Evolutionary conservation across 2,888 invertebrate genomes (phyloP).

Genomic region (Odontocerum albicorne): DNA sequence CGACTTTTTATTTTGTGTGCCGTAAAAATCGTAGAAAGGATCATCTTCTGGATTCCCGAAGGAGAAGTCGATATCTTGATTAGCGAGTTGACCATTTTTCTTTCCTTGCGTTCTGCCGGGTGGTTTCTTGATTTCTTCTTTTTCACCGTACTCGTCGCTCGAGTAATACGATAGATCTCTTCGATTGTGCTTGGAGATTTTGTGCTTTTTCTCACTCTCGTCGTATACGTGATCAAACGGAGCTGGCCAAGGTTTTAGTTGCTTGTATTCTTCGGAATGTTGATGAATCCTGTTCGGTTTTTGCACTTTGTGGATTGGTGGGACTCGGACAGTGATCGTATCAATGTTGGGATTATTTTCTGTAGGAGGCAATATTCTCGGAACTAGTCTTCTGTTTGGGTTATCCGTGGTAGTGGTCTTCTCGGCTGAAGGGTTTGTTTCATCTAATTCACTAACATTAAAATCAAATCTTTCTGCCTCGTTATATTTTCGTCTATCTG

Average conservation of each 20-base stretch:
- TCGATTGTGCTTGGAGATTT: slow-evolving; percentile 11
- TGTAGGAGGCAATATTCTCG: slow-evolving; percentile 53
- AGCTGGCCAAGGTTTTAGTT: slow-evolving; percentile 27
- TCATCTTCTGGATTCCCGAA: slow-evolving; percentile 39
- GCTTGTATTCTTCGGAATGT: slow-evolving; percentile 39
- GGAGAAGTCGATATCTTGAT: slow-evolving; percentile 24
- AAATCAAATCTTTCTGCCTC: slow-evolving; percentile 41
- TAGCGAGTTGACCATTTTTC: neutral
- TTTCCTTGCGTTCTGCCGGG: slow-evolving; percentile 25
- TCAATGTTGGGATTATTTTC: slow-evolving; percentile 57
- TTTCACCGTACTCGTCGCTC: slow-evolving; percentile 36
- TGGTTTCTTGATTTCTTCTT: slow-evolving; percentile 38
- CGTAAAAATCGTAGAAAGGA: slow-evolving; percentile 49
- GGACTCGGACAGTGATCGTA: slow-evolving; percentile 55
- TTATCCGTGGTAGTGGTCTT: slow-evolving; percentile 53
- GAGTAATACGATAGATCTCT: slow-evolving; percentile 21
- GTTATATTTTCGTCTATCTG: slow-evolving; percentile 31
- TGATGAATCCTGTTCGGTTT: slow-evolving; percentile 52
- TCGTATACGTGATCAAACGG: slow-evolving; percentile 29
- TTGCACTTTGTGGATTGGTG: slow-evolving; percentile 53
- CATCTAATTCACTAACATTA: slow-evolving; percentile 38
- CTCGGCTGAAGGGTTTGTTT: slow-evolving; percentile 45
- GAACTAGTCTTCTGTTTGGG: slow-evolving; percentile 47
- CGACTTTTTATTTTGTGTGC: slow-evolving; percentile 46
- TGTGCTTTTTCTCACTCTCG: slow-evolving; percentile 19